Evolutionary conservation across 53 echinoderm and acorn worm genomes (phyloP).

Genomic region (Holothuria leucospilota): DNA sequence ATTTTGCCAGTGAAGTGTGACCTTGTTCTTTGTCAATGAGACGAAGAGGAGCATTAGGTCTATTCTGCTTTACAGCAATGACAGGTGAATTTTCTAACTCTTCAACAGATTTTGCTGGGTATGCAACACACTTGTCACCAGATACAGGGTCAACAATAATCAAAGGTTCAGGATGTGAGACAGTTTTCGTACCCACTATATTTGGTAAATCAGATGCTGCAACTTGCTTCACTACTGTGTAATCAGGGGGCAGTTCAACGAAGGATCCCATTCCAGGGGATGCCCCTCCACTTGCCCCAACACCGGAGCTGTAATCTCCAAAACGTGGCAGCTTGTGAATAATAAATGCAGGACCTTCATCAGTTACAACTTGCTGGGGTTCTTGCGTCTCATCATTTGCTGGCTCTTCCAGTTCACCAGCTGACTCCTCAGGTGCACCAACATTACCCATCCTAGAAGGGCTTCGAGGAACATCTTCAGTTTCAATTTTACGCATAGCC

Average conservation of each 20-base stretch:
- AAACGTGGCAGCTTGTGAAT: slow-evolving; percentile 37
- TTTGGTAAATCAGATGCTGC: slow-evolving; percentile 46
- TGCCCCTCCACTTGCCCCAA: slow-evolving; percentile 43
- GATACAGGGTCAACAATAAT: slow-evolving; percentile 71
- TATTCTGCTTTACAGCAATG: background rate
- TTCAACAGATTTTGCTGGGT: slow-evolving; percentile 63
- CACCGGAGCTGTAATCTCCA: slow-evolving; percentile 45
- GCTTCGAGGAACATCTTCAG: no score
- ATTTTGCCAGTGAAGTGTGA: slow-evolving; percentile 11
- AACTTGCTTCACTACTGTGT: slow-evolving; percentile 49
- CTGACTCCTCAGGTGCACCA: background rate
- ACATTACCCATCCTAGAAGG: background rate
- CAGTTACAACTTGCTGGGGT: slow-evolving; percentile 67
- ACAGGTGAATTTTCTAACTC: slow-evolving; percentile 54
- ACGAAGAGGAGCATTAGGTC: background rate
- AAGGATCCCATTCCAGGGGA: slow-evolving; percentile 44
- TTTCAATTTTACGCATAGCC: background rate
- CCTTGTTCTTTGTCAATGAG: slow-evolving; percentile 18
- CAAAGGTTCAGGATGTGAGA: slow-evolving; percentile 46
- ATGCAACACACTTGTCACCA: slow-evolving; percentile 69
- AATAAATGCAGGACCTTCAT: slow-evolving; percentile 78
- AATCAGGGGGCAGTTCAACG: slow-evolving; percentile 54
- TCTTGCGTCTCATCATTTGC: background rate
- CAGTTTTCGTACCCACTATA: slow-evolving; percentile 52
- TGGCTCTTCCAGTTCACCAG: background rate